Evolutionary conservation across 2,113 vertebrate species (phyloP), one percentile per base, ranked within the genome.

Genomic region (Anhinga rufa): DNA sequence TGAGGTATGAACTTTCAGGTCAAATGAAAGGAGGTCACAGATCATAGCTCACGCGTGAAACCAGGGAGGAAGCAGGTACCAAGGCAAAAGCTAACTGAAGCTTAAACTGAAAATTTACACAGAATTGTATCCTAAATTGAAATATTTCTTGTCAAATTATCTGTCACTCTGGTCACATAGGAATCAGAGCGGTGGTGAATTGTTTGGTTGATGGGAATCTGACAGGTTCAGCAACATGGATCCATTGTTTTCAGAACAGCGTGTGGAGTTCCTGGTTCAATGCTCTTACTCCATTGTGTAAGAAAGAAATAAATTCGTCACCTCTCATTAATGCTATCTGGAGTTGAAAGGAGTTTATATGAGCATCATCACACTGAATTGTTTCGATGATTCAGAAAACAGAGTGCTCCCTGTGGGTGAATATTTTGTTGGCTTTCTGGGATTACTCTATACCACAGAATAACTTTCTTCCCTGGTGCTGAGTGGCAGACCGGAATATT

Each of bases 301-400:
- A 86, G 52, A 77, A 86, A 88, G 85, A 92, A 74, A 88, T 10
- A 88, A 83, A 93, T 93, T 81, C 1, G 2, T 90, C 87, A 75
- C 74, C 79, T 91, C 71, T 92, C 76, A 68, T 88, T 83, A 95
- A 68, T 80, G 60, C 82, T 92, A 2, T 93, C 77, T 95, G 82
- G 66, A 78, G 82, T 29, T 95, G 92, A 95, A 96, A 82, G 76
- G 72, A 91, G 86, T 97, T 97, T 93, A 78, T 76, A 17, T 58
- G 95, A 95, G 68, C 83, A 89, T 92, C 87, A 78, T 55, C 82
- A 71, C 79, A 38, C 55, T 69, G 82, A 57, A 71, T 83, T 92
- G 82, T 87, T 92, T 71, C 0, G 2, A 83, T 95, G 93, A 94
- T 84, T 96, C 89, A 91, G 93, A 92, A 95, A 82, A 90, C 5